Base-by-base conservation (phyloP, 2,888 invertebrate species). In the Globia sparganii region DNA sequence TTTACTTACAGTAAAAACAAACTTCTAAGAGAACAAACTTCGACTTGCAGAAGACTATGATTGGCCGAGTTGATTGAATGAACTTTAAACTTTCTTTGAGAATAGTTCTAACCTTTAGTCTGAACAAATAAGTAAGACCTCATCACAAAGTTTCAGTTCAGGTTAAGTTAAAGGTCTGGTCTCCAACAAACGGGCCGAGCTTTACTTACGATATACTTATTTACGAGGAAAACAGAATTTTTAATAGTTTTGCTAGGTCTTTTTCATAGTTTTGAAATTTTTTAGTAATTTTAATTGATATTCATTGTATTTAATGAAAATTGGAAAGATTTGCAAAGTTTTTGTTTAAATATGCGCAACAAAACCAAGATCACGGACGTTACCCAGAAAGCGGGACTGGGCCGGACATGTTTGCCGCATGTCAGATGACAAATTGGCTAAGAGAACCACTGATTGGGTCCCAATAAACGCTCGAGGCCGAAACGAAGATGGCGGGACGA, bases 91-190 rank as follows among this genome's bases (percentile, higher is more conserved):
- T 81, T 81, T 70, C 77, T 81, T 83, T 34, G 31, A 31, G 64
- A 76, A 61, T 77, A 73, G 71, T 77, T 73, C 46, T 72, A 78
- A 83, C 76, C 72, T 84, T 69, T 74, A 56, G 74, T 65, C 78
- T 40, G 65, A 81, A 78, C 78, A 83, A 85, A 85, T 85, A 85
- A 83, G 58, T 71, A 31, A 68, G 86, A 81, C 72, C 70, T 78
- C 71, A 86, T 85, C 84, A 46, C 73, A 40, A 86, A 84, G 78
- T 86, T 84, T 73, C 34, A 69, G 75, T 78, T 68, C 87, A 86
- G 89, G 89, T 90, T 89, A 83, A 84, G 77, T 88, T 86, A 75
- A 80, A 74, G 70, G 76, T 69, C 78, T 78, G 73, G 78, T 64
- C 46, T 76, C 25, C 87, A 87, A 80, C 59, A 37, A 79, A 37